Conservation (phyloP, 1,140 invertebrate species). For the Drosophila orosa region DNA sequence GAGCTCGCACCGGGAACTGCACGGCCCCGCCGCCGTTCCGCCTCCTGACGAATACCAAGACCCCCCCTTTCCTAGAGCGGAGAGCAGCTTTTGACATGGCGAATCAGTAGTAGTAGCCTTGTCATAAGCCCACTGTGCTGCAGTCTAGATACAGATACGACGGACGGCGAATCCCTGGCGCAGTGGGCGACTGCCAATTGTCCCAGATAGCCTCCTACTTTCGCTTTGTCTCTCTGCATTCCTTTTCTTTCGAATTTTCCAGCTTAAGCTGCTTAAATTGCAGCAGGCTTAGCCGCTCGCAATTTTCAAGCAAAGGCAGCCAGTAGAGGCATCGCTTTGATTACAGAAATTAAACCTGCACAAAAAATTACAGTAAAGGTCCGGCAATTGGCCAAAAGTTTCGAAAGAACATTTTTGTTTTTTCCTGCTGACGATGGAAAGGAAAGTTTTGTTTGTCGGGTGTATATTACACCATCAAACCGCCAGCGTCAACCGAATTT, state of each 20-base stretch:
- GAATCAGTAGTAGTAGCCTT: slow-evolving; percentile 41
- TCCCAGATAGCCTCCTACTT: slow-evolving; percentile 7
- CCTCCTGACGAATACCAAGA: background rate
- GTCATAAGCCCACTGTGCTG: slow-evolving; percentile 46
- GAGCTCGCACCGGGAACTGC: slow-evolving; percentile 52
- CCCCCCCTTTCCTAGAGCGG: slow-evolving; percentile 9
- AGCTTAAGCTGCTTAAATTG: slow-evolving; percentile 44
- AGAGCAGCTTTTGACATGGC: slow-evolving; percentile 32
- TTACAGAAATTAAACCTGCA: slow-evolving; percentile 34
- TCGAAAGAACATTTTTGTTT: slow-evolving; percentile 21
- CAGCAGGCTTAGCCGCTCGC: slow-evolving; percentile 27
- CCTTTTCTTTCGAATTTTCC: slow-evolving; percentile 6
- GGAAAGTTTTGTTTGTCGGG: slow-evolving; percentile 68
- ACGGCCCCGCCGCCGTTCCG: background rate
- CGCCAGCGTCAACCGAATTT: slow-evolving; percentile 71
- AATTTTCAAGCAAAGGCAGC: slow-evolving; percentile 8
- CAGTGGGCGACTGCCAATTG: slow-evolving; percentile 36
- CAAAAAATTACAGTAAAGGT: slow-evolving; percentile 12
- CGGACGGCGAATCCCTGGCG: slow-evolving; percentile 34
- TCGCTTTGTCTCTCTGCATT: slow-evolving; percentile 1
- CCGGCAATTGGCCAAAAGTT: slow-evolving; percentile 58
- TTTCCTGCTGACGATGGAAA: slow-evolving; percentile 13
- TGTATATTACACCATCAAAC: slow-evolving; percentile 73
- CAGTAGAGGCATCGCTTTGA: slow-evolving; percentile 31
- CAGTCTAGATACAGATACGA: slow-evolving; percentile 43